Evolutionary conservation across 2,888 invertebrate genomes (phyloP).

Genomic region (Dryadula phaetusa): DNA sequence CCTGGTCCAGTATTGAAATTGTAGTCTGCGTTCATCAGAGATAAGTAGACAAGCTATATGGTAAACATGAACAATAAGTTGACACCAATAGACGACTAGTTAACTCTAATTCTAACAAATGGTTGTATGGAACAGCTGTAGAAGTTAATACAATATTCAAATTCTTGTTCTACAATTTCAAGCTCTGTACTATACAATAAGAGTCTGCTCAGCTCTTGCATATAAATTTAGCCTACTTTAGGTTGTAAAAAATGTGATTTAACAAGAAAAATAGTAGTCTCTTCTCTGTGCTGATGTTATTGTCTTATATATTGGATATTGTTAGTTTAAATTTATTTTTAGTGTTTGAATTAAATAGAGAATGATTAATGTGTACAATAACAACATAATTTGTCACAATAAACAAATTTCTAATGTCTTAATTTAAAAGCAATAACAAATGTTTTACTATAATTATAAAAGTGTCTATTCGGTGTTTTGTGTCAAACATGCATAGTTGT

Average conservation of each 20-base stretch:
- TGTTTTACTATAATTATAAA: slow-evolving; percentile 45
- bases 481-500: slow-evolving; percentile 27
- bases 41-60: slow-evolving; percentile 62
- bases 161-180: slow-evolving; percentile 41
- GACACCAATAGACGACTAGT: slow-evolving; percentile 56
- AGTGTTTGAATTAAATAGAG: slow-evolving; percentile 12
- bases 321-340: too few relatives aligned
- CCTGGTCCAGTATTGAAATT: slow-evolving; percentile 54
- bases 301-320: too few relatives aligned
- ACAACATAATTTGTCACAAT: slow-evolving; percentile 32
- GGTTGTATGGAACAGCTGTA: slow-evolving; percentile 44
- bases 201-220: slow-evolving; percentile 7
- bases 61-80: slow-evolving; percentile 55
- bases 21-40: slow-evolving; percentile 57
- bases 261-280: too few relatives aligned
- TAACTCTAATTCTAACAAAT: slow-evolving; percentile 52
- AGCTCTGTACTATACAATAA: slow-evolving; percentile 29
- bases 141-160: slow-evolving; percentile 45
- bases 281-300: too few relatives aligned
- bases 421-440: slow-evolving; percentile 23
- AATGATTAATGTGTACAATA: slow-evolving; percentile 26
- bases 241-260: background rate
- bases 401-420: slow-evolving; percentile 17
- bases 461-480: slow-evolving; percentile 38
- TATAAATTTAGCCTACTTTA: background rate